Conservation (phyloP, 2,888 invertebrate genomes). For the Acronicta leporina region DNA sequence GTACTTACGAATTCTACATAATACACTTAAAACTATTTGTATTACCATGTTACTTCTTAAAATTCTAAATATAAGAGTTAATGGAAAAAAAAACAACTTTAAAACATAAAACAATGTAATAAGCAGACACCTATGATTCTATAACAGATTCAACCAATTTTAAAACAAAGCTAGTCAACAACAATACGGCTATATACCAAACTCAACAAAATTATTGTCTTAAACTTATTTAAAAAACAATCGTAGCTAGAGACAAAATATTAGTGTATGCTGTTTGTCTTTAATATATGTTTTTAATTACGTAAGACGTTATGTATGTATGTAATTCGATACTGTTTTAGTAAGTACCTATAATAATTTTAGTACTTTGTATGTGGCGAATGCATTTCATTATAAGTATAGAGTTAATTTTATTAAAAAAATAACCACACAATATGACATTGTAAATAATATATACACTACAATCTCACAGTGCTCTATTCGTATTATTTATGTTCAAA, state of each 20-base stretch:
- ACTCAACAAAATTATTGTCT: slow-evolving; percentile 53
- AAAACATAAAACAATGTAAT: slow-evolving; percentile 17
- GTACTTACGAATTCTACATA: slow-evolving; percentile 33
- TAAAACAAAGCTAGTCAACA: slow-evolving; percentile 50
- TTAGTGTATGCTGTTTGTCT: slow-evolving; percentile 2
- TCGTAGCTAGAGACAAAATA: slow-evolving; percentile 1
- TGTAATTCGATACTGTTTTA: neutral
- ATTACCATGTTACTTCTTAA: slow-evolving; percentile 28
- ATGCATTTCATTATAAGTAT: neutral
- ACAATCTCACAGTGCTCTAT: too few relatives aligned
- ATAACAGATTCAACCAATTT: slow-evolving; percentile 43
- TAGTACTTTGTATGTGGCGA: neutral
- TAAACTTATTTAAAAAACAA: slow-evolving; percentile 32
- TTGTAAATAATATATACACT: too few relatives aligned
- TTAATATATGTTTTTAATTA: neutral
- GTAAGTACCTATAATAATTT: too few relatives aligned
- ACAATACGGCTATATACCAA: slow-evolving; percentile 41
- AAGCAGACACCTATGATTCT: slow-evolving; percentile 28
- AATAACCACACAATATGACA: too few relatives aligned
- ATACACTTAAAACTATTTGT: slow-evolving; percentile 29
- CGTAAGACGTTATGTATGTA: neutral
- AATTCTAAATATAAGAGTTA: slow-evolving; percentile 16
- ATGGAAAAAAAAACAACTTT: slow-evolving; percentile 17
- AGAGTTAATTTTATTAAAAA: too few relatives aligned
- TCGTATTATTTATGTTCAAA: too few relatives aligned